A percentile compares a stretch with the other conserved stretches of the same genome.
Evolutionary conservation across 2,888 invertebrate genomes (phyloP).

Genomic region (Pheosia tremula): DNA sequence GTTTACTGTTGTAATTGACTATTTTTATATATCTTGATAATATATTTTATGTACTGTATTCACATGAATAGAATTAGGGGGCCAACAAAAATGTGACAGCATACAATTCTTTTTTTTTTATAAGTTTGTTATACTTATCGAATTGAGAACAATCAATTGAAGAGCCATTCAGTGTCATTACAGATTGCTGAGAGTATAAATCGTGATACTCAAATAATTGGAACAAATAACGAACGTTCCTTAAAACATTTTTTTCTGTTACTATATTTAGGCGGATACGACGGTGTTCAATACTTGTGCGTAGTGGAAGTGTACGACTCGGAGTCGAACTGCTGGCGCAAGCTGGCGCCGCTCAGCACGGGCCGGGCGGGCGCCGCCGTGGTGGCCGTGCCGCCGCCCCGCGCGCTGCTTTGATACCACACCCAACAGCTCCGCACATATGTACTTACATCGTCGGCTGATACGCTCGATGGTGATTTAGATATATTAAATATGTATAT

Average conservation of each 20-base stretch:
- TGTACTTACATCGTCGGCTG: slow-evolving; percentile 15
- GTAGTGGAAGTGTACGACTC: slow-evolving; percentile 96
- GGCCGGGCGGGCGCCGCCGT: slow-evolving; percentile 96
- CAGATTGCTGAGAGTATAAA: not conserved
- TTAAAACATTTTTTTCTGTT: not conserved
- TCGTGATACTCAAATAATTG: no score
- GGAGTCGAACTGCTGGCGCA: slow-evolving; percentile 90
- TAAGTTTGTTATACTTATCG: no score
- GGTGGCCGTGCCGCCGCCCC: slow-evolving; percentile 85
- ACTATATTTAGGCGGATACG: slow-evolving; percentile 90
- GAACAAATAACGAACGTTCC: no score
- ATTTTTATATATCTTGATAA: no score
- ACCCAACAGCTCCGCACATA: slow-evolving; percentile 44
- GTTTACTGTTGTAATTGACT: no score
- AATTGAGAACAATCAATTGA: no score
- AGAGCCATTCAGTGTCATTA: no score
- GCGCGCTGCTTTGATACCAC: slow-evolving; percentile 64
- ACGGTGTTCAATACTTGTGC: slow-evolving; percentile 94
- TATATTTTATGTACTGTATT: no score
- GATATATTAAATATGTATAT: not conserved
- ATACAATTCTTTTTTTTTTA: no score
- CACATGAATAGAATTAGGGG: no score
- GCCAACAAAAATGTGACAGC: no score
- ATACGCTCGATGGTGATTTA: slow-evolving; percentile 12
- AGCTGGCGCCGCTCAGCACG: slow-evolving; percentile 90